phyloP scores from a whole-genome alignment of 2,888 invertebrate genomes.

The Patella pellucida region DNA sequence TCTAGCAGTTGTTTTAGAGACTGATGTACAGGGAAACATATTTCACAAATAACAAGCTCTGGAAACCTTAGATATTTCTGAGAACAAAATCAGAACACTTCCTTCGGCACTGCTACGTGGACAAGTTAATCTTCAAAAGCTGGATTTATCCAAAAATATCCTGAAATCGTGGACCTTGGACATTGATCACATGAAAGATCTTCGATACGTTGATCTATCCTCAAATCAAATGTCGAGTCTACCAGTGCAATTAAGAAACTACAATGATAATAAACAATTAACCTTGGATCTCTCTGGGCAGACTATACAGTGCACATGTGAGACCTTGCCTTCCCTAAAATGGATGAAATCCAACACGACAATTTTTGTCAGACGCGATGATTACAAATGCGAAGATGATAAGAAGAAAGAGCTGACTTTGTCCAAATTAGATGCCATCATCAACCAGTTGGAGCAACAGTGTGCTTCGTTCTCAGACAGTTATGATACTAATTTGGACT shows the following conservation, averaged over 20 bases:
- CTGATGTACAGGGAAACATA: slow-evolving; percentile 25
- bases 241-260: neutral
- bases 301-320: slow-evolving; percentile 28
- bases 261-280: neutral
- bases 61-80: slow-evolving; percentile 19
- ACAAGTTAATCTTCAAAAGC: slow-evolving; percentile 6
- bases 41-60: slow-evolving; percentile 20
- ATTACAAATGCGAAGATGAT: slow-evolving; percentile 23
- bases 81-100: slow-evolving; percentile 26
- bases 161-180: slow-evolving; percentile 23
- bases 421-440: neutral
- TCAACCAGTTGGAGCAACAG: slow-evolving; percentile 9
- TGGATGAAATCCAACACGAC: slow-evolving; percentile 30
- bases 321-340: slow-evolving; percentile 21
- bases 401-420: neutral
- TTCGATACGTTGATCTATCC: slow-evolving; percentile 24
- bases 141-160: slow-evolving; percentile 28
- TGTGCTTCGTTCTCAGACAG: slow-evolving; percentile 24
- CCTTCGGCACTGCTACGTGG: slow-evolving; percentile 22
- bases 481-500: slow-evolving; percentile 15
- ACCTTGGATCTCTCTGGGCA: slow-evolving; percentile 23
- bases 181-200: slow-evolving; percentile 16
- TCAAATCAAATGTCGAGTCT: slow-evolving; percentile 23
- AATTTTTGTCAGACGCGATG: slow-evolving; percentile 17
- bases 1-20: slow-evolving; percentile 15